Evolutionary conservation across 2,113 vertebrate species (phyloP).

Genomic region (Callopanchax toddi): DNA sequence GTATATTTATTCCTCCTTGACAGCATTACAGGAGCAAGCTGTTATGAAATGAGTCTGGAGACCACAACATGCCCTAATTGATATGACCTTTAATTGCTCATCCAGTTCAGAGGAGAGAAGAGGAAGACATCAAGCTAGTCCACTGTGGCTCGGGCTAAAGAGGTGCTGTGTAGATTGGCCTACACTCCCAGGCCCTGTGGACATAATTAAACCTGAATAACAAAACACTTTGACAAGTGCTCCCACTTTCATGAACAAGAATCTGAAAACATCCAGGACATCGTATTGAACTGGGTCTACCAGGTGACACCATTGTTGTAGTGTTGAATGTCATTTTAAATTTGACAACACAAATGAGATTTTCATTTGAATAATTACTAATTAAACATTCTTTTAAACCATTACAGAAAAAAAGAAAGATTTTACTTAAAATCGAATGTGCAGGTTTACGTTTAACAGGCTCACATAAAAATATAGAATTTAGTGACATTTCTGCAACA

Average conservation of each 20-base stretch:
- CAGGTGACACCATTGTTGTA: slow-evolving; percentile 60
- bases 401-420: no score
- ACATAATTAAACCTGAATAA: slow-evolving; percentile 86
- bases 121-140: slow-evolving; percentile 82
- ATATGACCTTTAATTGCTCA: slow-evolving; percentile 86
- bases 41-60: slow-evolving; percentile 81
- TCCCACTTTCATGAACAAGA: slow-evolving; percentile 65
- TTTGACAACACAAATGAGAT: slow-evolving; percentile 51
- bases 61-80: slow-evolving; percentile 84
- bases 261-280: slow-evolving; percentile 73
- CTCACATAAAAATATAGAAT: no score
- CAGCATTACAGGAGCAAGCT: slow-evolving; percentile 74
- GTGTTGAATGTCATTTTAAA: slow-evolving; percentile 64
- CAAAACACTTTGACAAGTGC: slow-evolving; percentile 78
- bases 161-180: slow-evolving; percentile 75
- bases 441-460: no score
- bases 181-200: slow-evolving; percentile 79
- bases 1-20: slow-evolving; percentile 63
- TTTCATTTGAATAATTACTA: no score
- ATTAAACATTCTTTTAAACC: no score
- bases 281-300: slow-evolving; percentile 54
- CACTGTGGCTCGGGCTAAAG: slow-evolving; percentile 78
- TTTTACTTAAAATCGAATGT: no score
- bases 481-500: no score
- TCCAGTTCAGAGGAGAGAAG: slow-evolving; percentile 77